Evolutionary conservation across 1,140 invertebrate species (phyloP), one percentile per base, ranked within the genome.

Genomic region (Drosophila paulistorum): DNA sequence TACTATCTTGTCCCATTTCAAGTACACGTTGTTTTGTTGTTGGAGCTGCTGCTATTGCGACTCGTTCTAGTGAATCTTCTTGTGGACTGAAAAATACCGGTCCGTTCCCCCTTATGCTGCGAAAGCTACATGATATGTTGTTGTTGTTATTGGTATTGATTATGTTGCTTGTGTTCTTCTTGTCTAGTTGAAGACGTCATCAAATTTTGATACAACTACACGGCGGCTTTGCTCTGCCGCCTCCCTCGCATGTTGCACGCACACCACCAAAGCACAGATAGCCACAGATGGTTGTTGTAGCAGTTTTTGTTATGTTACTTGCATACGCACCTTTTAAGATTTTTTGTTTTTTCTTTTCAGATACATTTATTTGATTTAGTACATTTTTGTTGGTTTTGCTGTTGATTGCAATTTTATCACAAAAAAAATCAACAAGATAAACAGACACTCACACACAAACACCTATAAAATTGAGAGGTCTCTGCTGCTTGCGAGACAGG

Each of bases 391-490:
- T 71, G 81, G 65, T 79, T 76, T 76, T 79, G 73, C 55, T 87
- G 83, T 63, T 86, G 84, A 87, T 86, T 83, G 83, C 83, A 86
- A 77, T 86, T 87, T 87, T 87, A 86, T 87, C 83, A 86, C 84
- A 86, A 87, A 51, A 51, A 51, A 51, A 86, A 86, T 86, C 82
- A 86, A 87, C 83, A 86, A 86, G 79, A 78, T 42, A 77, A 77
- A 77, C 74, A 77, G 30, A 30, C 75, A 77, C 65, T 66, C 72
- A 75, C 60, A 72, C 68, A 63, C 61, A 77, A 39, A 39, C 37
- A 48, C 14, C 14, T 48, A 48, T 48, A 62, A 71, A 64, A n/a
- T 64, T 51, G 66, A 76, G 74, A 76, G 66, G 66, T 66, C 63
- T 73, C 72, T 74, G 51, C 33, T 73, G 67, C 67, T 73, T 11